A percentile compares a stretch with the other conserved stretches of the same genome.
Conservation (phyloP, 2,888 invertebrate genomes). For the Erebia ligea region DNA sequence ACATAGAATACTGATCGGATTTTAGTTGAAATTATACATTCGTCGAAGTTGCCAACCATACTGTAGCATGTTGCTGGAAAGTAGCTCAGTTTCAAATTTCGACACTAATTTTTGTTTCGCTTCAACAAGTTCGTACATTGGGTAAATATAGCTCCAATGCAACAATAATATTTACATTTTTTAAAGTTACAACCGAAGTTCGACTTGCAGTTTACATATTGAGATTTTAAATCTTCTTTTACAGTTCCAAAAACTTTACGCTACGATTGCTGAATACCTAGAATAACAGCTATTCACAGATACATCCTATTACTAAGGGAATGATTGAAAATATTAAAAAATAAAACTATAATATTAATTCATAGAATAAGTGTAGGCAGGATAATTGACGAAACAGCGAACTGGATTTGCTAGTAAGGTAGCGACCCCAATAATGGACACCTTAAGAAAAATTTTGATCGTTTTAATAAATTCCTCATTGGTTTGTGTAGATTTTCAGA, state of each 20-base stretch:
- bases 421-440: too few species aligned
- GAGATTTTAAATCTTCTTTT: conserved; percentile 17
- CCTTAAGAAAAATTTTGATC: too few species aligned
- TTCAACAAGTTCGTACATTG: conserved; percentile 44
- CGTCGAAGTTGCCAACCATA: conserved; percentile 64
- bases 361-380: too few species aligned
- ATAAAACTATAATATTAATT: too few species aligned
- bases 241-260: conserved; percentile 5
- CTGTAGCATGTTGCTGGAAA: conserved; percentile 46
- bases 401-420: too few species aligned
- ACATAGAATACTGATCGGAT: conserved; percentile 74
- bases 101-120: conserved; percentile 45
- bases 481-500: too few species aligned
- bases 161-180: conserved; percentile 23
- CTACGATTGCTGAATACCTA: neutral
- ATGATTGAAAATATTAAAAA: too few species aligned
- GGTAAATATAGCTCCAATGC: conserved; percentile 17
- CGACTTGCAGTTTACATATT: conserved; percentile 18
- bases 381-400: too few species aligned
- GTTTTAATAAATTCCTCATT: too few species aligned
- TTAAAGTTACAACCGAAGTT: conserved; percentile 15
- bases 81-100: conserved; percentile 43
- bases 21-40: conserved; percentile 74
- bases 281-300: neutral
- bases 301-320: neutral